Conservation (phyloP, 35 echinoderm and acorn worm genomes). For the Anneissia japonica region DNA sequence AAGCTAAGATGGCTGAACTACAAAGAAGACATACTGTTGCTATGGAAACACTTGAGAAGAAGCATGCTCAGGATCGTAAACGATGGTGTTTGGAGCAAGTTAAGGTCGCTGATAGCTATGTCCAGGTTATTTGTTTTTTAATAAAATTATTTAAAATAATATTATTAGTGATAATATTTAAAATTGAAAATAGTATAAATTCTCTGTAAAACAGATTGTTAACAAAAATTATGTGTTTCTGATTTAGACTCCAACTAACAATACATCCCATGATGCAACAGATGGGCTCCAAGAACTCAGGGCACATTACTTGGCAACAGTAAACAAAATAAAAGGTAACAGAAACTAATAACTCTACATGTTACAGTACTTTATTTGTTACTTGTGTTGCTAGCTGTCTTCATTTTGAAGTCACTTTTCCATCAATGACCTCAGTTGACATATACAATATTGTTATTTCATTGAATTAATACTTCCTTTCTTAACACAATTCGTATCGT, state of each 20-base stretch:
- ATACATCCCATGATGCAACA: not conserved
- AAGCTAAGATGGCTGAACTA: constrained; percentile 31
- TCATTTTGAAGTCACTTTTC: not conserved
- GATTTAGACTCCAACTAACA: constrained; percentile 8
- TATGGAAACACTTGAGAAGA: not conserved
- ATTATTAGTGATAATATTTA: too few species aligned
- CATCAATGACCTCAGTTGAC: not conserved
- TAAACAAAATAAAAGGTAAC: constrained; percentile 52
- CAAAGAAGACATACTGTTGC: constrained; percentile 12
- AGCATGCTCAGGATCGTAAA: not conserved
- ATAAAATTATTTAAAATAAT: not conserved
- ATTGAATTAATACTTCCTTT: not conserved
- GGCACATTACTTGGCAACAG: constrained; percentile 41
- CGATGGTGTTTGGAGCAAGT: not conserved
- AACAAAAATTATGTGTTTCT: too few species aligned
- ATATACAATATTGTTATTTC: not conserved
- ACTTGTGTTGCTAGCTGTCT: not conserved
- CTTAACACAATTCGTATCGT: not conserved
- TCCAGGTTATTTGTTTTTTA: not conserved
- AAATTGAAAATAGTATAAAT: not conserved
- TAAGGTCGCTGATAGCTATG: not conserved
- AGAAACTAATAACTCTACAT: not conserved
- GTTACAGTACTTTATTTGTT: not conserved
- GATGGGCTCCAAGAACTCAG: constrained; percentile 35
- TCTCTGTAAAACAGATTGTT: too few species aligned